phyloP scores from a whole-genome alignment of 2,888 invertebrate genomes.

The Agrypnus murinus region DNA sequence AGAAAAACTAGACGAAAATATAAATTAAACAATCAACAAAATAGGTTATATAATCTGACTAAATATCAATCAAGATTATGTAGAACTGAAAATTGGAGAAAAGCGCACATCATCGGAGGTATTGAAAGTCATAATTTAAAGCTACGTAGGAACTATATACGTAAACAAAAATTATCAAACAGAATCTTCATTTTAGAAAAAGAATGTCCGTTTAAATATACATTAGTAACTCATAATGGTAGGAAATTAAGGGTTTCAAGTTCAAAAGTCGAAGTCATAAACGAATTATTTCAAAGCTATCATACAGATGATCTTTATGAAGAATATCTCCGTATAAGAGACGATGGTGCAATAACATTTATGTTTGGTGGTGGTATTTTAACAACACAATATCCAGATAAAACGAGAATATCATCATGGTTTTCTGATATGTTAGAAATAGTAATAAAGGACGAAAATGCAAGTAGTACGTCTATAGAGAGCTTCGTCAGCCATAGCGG shows the following conservation, averaged over 20 bases:
- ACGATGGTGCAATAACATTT: slow-evolving; percentile 44
- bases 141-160: slow-evolving; percentile 19
- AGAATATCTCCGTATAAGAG: slow-evolving; percentile 19
- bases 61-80: slow-evolving; percentile 21
- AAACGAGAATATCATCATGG: slow-evolving; percentile 48
- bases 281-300: slow-evolving; percentile 1
- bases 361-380: slow-evolving; percentile 27
- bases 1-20: background rate
- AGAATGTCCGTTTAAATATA: background rate
- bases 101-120: slow-evolving; percentile 38
- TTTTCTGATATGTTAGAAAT: slow-evolving; percentile 8
- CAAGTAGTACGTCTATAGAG: too few relatives aligned
- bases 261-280: slow-evolving; percentile 9
- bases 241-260: slow-evolving; percentile 20
- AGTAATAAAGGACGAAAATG: background rate
- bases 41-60: too few relatives aligned
- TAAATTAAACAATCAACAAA: slow-evolving; percentile 10
- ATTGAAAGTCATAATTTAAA: slow-evolving; percentile 32
- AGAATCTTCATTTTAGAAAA: slow-evolving; percentile 25
- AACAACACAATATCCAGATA: slow-evolving; percentile 44
- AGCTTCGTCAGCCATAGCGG: too few relatives aligned
- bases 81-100: slow-evolving; percentile 28
- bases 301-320: slow-evolving; percentile 28
- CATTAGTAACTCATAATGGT: slow-evolving; percentile 28
- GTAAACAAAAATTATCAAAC: background rate